Percentiles rank a stretch among this genome's conserved stretches.
These are phyloP conservation scores for Lingula anatina DNA, from an alignment of 2,888 invertebrate species.

Conservation along the genomic window DNA sequence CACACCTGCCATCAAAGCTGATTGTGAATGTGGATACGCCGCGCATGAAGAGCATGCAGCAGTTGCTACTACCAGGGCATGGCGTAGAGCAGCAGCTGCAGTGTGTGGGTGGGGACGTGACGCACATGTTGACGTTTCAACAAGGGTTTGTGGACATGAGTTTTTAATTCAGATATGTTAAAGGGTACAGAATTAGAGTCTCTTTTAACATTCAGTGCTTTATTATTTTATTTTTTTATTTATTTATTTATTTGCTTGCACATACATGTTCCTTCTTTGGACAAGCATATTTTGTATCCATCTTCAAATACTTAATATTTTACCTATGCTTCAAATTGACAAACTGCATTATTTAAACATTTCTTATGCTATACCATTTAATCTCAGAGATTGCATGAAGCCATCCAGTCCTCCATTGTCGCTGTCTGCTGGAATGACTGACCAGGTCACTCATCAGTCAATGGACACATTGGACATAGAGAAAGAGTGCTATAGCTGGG, in stretches of 20 bases:
- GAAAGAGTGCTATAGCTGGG: conserved; percentile 18
- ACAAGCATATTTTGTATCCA: too few species aligned
- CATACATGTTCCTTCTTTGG: neutral
- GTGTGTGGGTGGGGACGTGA: conserved; percentile 63
- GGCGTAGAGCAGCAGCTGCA: conserved; percentile 64
- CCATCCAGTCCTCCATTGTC: conserved; percentile 39
- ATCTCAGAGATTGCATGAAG: conserved; percentile 18
- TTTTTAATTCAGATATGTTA: neutral
- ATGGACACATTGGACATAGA: conserved; percentile 21
- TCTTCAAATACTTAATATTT: too few species aligned
- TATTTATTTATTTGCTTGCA: neutral
- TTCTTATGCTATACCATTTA: neutral
- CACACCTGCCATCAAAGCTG: conserved; percentile 70
- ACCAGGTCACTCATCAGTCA: conserved; percentile 27
- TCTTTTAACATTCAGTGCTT: neutral
- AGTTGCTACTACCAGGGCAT: conserved; percentile 59
- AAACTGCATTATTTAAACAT: too few species aligned
- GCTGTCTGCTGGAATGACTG: conserved; percentile 44
- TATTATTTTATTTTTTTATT: neutral
- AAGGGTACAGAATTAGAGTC: neutral
- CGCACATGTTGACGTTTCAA: conserved; percentile 66
- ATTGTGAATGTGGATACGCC: conserved; percentile 63
- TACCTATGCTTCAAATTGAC: too few species aligned
- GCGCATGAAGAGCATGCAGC: conserved; percentile 57
- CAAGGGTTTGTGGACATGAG: conserved; percentile 60